These are phyloP conservation scores for Melipona quadrifasciata DNA, from an alignment of 1,140 invertebrate species.

Conservation along the genomic window DNA sequence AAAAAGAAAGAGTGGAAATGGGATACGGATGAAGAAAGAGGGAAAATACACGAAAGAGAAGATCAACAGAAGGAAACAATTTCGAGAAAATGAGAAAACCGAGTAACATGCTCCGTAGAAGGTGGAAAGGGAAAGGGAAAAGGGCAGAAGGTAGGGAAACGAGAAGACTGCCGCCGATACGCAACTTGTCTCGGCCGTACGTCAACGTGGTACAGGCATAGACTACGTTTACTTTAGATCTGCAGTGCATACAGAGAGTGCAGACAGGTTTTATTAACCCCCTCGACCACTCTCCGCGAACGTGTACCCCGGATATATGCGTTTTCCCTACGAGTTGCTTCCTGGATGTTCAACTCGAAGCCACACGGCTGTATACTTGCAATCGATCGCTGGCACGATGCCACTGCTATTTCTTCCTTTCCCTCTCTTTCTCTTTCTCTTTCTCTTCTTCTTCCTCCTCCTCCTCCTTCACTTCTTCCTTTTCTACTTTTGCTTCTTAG, in stretches of 20 bases:
- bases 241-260: conserved; percentile 47
- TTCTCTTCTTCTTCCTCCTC: not conserved
- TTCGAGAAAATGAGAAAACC: conserved; percentile 25
- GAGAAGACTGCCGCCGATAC: conserved; percentile 21
- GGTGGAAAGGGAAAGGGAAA: not conserved
- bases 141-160: not conserved
- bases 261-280: conserved; percentile 65
- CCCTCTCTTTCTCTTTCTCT: not conserved
- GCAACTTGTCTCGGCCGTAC: conserved; percentile 41
- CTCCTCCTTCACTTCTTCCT: not conserved
- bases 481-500: not conserved
- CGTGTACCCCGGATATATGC: conserved; percentile 56
- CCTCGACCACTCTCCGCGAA: conserved; percentile 48
- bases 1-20: not conserved
- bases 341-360: conserved; percentile 54
- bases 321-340: conserved; percentile 53
- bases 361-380: conserved; percentile 56
- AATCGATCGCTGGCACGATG: conserved; percentile 66
- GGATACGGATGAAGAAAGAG: not conserved
- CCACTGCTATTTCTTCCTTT: conserved; percentile 46
- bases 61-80: conserved; percentile 11
- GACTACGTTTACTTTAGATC: conserved; percentile 57
- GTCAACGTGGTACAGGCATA: conserved; percentile 24
- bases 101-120: not conserved
- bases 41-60: not conserved